Conservation (phyloP, 37 sponge, comb jelly and placozoan genomes). For the Bolinopsis microptera region DNA sequence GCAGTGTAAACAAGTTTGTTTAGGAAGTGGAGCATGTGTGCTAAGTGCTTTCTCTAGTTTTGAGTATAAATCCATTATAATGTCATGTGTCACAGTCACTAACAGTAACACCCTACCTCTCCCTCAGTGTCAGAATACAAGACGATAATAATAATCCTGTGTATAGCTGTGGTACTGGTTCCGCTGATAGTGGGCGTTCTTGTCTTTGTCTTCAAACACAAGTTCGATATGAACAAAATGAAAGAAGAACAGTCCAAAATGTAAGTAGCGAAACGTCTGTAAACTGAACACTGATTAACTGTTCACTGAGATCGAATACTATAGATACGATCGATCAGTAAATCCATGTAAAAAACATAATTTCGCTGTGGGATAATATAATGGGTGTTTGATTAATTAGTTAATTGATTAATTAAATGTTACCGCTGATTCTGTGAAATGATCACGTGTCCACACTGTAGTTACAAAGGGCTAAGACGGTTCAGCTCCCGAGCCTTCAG, state of each 20-base stretch:
- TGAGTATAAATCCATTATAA: too few species aligned
- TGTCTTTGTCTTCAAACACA: conserved; percentile 50
- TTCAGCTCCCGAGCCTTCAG: conserved; percentile 19
- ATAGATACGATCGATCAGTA: not conserved
- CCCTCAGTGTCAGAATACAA: not conserved
- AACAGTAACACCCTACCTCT: too few species aligned
- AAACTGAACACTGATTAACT: too few species aligned
- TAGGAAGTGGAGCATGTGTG: too few species aligned
- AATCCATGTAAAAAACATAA: not conserved
- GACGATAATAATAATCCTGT: conserved; percentile 62
- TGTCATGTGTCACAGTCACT: too few species aligned
- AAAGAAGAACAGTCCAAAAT: not conserved
- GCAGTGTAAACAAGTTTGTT: too few species aligned
- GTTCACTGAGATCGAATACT: too few species aligned
- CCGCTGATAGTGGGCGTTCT: conserved; percentile 1
- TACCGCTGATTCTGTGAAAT: not conserved
- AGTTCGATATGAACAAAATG: conserved; percentile 27
- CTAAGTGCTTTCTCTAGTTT: too few species aligned
- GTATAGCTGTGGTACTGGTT: conserved; percentile 7
- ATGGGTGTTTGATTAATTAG: not conserved
- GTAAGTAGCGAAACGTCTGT: not conserved
- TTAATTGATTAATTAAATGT: not conserved
- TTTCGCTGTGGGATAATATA: not conserved
- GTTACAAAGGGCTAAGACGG: not conserved
- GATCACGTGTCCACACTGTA: not conserved